Evolutionary conservation across 2,797 vertebrate species (phyloP).

Genomic region (Podarcis lilfordi): DNA sequence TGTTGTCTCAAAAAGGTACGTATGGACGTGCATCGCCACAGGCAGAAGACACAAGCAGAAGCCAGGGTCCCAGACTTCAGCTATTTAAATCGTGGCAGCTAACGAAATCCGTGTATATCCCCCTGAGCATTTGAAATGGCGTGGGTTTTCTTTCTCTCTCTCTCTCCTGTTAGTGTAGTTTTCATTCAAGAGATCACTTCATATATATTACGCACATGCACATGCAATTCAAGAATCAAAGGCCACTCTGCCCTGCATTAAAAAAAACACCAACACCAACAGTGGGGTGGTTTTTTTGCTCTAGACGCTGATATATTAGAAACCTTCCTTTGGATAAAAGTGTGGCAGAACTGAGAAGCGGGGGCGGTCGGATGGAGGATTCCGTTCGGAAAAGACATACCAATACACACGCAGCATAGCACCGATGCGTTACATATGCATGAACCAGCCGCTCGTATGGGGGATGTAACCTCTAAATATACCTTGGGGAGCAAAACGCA

Average conservation of each 20-base stretch:
- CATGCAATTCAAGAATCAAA: no score
- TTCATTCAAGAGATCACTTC: not conserved
- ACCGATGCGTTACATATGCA: not conserved
- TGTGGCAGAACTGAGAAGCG: not conserved
- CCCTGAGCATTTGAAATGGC: not conserved
- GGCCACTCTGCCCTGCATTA: not conserved
- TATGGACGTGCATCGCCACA: not conserved
- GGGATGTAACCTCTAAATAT: slow-evolving; percentile 17
- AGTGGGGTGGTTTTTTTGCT: not conserved
- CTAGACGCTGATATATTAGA: not conserved
- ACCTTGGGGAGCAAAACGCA: slow-evolving; percentile 12
- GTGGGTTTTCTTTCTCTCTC: no score
- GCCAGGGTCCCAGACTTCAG: no score
- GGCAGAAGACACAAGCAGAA: not conserved
- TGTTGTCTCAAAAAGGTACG: not conserved
- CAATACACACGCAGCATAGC: not conserved
- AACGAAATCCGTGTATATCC: not conserved
- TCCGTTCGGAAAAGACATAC: not conserved
- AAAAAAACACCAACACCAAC: no score
- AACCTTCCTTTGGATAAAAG: not conserved
- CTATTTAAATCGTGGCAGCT: not conserved
- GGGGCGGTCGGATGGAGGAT: not conserved
- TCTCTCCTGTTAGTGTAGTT: not conserved
- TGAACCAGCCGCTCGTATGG: slow-evolving; percentile 15
- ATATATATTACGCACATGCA: not conserved